Base-by-base conservation (phyloP, 2,797 vertebrate species). In the Falco biarmicus region DNA sequence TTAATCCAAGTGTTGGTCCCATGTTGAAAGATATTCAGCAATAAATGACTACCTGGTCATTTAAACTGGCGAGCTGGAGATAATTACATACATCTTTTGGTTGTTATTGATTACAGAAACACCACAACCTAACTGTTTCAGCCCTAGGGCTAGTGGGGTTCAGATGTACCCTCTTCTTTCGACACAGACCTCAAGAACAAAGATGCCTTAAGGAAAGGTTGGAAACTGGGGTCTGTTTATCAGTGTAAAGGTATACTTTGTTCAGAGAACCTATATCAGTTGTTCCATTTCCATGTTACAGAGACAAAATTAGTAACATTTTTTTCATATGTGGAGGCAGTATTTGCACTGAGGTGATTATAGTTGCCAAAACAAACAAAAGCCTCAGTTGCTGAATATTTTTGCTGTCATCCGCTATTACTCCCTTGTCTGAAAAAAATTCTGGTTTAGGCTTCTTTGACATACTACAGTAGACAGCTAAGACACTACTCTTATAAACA, bases 291-390 rank as follows among this genome's bases (percentile, higher is more conserved):
- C 81, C 45, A 51, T 50, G 24, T 54, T 82, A 56, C 51, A 68
- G 25, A 87, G 51, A 82, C n/a, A 82, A 81, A 95, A 89, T 80
- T 68, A 76, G 76, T 84, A 86, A 68, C 21, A 24, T 74, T 79
- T 93, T 68, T 68, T 82, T 95, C 56, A 37, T 56, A 84, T 63
- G 15, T 53, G 48, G 71, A 84, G n/a, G 41, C 45, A 95, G 48
- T 29, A 50, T 84, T 93, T 80, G 48, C 48, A 82, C 48, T 63
- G 25, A 63, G 1, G 1, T 87, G 29, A 37, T 86, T 81, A 70
- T 29, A 89, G 31, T 66, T 87, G 63, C 63, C 80, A 88, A 89
- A 90, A 91, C 31, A 83, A 89, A 26, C 39, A 87, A 90, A 96
- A 79, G 20, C 11, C 10, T 73, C 66, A 34, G 45, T 34, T 29